Percentiles rank a stretch among this genome's conserved stretches.
phyloP scores from a whole-genome alignment of 2,888 invertebrate genomes.

The Lomographa bimaculata region DNA sequence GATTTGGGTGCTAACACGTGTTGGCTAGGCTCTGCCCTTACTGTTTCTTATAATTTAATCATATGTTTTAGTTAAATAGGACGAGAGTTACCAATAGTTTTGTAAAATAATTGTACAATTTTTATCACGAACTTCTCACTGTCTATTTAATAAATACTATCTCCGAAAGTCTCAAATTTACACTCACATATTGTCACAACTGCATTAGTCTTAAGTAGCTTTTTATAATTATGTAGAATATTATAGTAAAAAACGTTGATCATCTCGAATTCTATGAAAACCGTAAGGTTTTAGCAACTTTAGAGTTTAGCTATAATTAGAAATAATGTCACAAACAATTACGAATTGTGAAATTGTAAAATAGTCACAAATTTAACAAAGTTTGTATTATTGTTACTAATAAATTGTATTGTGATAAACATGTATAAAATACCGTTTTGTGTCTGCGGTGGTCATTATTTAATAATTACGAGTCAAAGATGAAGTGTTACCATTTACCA shows the following conservation, averaged over 20 bases:
- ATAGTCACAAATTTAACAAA: slow-evolving; percentile 14
- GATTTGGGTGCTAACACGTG: slow-evolving; percentile 10
- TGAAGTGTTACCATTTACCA: slow-evolving; percentile 64
- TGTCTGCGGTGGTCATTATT: slow-evolving; percentile 13
- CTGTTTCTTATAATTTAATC: slow-evolving; percentile 37
- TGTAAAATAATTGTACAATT: slow-evolving; percentile 66
- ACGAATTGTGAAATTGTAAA: slow-evolving; percentile 15
- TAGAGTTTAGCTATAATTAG: slow-evolving; percentile 11
- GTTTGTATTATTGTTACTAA: slow-evolving; percentile 18
- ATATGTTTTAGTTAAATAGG: slow-evolving; percentile 54
- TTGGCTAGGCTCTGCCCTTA: slow-evolving; percentile 38
- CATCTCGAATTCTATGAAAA: slow-evolving; percentile 10
- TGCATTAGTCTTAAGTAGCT: slow-evolving; percentile 26
- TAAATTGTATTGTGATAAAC: slow-evolving; percentile 29
- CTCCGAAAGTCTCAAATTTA: too few species aligned
- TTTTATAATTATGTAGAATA: slow-evolving; percentile 18
- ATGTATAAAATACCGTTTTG: slow-evolving; percentile 23
- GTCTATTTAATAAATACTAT: too few species aligned
- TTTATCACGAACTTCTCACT: slow-evolving; percentile 23
- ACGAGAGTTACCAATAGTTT: slow-evolving; percentile 71
- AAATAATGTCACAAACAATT: slow-evolving; percentile 19
- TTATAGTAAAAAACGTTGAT: slow-evolving; percentile 13
- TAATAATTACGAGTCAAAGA: slow-evolving; percentile 47
- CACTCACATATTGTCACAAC: slow-evolving; percentile 16
- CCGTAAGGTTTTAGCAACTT: slow-evolving; percentile 14